Base-by-base conservation (phyloP, 23 tunicate species). In the Diplosoma virens region DNA sequence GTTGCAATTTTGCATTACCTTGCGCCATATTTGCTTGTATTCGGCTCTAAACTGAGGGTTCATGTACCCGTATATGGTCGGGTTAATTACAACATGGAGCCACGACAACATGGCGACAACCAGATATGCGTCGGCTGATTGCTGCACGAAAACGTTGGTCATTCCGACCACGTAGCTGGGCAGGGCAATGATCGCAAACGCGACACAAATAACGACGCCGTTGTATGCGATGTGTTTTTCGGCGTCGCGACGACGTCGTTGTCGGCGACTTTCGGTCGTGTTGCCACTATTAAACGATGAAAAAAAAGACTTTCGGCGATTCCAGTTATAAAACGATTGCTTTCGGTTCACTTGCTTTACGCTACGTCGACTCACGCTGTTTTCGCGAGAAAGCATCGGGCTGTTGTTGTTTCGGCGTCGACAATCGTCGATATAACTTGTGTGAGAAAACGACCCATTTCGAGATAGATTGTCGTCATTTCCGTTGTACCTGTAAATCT, bases 191-290 rank as follows among this genome's bases (percentile, higher is more conserved):
- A 89, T 29, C 11, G 84, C 88, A 37, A 89, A 73, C n/a, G 87
- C 84, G 20, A 83, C 41, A 64, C 96, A 89, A 26, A 89, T 89
- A 2, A 73, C 33, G 22, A 82, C 36, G 22, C 96, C 96, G 70
- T 84, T 89, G 84, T 89, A 89, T 37, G 88, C 88, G 23, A 89
- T 73, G 45, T 82, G 84, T 35, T 78, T 76, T 71, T 89, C 96
- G 2, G 96, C 96, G 6, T 68, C 79, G 24, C 96, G 73, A 9
- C 96, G 67, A 6, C 88, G 79, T 30, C 72, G 47, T 4, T 82
- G 53, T 20, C 77, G 60, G 16, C 50, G 41, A 22, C 72, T 74
- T 0, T 58, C 58, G 26, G 35, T 33, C 1, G 78, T 47, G 14
- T 34, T 33, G 47, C 81, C 60, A 33, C 84, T 82, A 47, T 63